Base-by-base conservation (phyloP, 2,113 vertebrate species). In the Phylloscopus whistleri region DNA sequence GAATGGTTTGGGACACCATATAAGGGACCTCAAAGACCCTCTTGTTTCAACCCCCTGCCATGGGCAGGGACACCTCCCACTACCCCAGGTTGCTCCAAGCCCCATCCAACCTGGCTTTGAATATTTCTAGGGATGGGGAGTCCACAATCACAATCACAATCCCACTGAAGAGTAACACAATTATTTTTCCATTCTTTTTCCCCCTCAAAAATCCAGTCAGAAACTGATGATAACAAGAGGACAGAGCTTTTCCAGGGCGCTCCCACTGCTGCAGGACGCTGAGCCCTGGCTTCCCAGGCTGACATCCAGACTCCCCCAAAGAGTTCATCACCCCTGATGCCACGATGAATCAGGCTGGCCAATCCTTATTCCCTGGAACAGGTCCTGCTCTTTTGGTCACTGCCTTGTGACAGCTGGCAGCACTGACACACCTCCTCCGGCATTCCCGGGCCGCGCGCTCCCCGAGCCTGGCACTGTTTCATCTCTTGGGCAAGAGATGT, bases 401-500 rank as follows among this genome's bases (percentile, higher is more conserved):
- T n/a, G 59, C 86, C 91, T 81, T 0, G 24, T 94, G 95, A 94
- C 76, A 67, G 11, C 43, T 66, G 44, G 67, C 18, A 67, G 68
- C 37, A 3, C 30, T 74, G 94, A 93, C 91, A 68, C 93, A 52
- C 52, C 94, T 89, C 33, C 68, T 62, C 12, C 0, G 2, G 55
- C 68, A 89, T 69, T 67, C 33, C 28, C 0, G 1, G 35, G 43
- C 3, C 7, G 0, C 12, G 2, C 72, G 0, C 8, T 20, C 22
- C 46, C 26, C 0, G 5, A 43, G 35, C 35, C 39, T 72, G 77
- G 68, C 69, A 77, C 6, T 9, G 7, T 1, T 41, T 63, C 52
- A 70, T 31, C 83, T 84, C 64, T 95, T 97, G 93, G 68, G 93
- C 52, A 94, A 97, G 46, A 0, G 11, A 12, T 49, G 95, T 49